Percentiles rank a stretch among this genome's conserved stretches.
These are phyloP conservation scores for Acropora tenuis DNA, from an alignment of 64 coral and sea anemone species.

Conservation along the genomic window DNA sequence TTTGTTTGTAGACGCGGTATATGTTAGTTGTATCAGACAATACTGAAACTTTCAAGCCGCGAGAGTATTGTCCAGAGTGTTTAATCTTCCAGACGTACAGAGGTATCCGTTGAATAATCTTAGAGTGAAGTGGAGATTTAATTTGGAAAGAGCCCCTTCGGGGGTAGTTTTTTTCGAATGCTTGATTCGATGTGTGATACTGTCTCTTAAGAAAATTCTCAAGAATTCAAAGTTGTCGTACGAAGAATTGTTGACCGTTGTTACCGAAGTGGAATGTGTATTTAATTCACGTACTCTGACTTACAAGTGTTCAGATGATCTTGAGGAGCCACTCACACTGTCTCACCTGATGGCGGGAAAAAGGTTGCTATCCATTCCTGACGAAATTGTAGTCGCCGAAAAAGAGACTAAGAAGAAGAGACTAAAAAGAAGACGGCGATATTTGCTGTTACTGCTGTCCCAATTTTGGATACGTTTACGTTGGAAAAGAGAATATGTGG, in stretches of 20 bases:
- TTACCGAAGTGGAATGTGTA: conserved; percentile 11
- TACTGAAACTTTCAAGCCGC: conserved; percentile 31
- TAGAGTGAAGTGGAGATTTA: conserved; percentile 55
- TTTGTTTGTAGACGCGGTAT: conserved; percentile 8
- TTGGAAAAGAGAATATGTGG: too few relatives aligned
- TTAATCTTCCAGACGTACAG: too few relatives aligned
- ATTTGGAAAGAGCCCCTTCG: conserved; percentile 3
- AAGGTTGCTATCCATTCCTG: neutral
- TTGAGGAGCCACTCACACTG: conserved; percentile 4
- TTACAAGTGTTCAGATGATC: neutral
- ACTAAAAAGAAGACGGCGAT: too few relatives aligned
- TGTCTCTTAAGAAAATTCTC: conserved; percentile 8
- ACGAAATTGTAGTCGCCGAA: too few relatives aligned
- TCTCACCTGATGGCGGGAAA: conserved; percentile 13
- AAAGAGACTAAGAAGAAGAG: too few relatives aligned
- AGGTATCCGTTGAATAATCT: too few relatives aligned
- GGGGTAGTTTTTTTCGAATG: conserved; percentile 37
- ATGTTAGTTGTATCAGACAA: conserved; percentile 39
- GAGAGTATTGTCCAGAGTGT: neutral
- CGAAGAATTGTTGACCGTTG: conserved; percentile 12
- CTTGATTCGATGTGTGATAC: neutral
- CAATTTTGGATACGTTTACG: too few relatives aligned
- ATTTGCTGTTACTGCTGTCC: too few relatives aligned
- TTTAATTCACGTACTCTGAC: conserved; percentile 15
- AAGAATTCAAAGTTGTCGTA: neutral